Evolutionary conservation across 2,888 invertebrate genomes (phyloP).

Genomic region (Ectropis crepuscularia): DNA sequence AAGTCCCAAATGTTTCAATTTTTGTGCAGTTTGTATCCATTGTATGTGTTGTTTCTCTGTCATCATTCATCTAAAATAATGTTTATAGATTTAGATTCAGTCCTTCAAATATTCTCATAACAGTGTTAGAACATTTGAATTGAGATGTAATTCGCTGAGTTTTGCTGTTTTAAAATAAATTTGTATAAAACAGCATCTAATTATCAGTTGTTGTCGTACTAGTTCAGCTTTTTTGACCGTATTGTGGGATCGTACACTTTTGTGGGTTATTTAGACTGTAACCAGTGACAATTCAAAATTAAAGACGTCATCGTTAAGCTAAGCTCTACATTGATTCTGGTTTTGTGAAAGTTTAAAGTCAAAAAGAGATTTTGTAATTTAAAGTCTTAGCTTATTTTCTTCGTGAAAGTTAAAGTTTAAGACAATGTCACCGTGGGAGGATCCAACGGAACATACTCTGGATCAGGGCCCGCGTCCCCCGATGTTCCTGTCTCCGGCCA

Average conservation of each 20-base stretch:
- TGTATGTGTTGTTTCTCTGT: neutral
- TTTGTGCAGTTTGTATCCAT: neutral
- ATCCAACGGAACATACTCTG: neutral
- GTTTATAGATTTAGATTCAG: conserved; percentile 25
- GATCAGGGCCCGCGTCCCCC: neutral
- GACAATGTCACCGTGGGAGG: conserved; percentile 26
- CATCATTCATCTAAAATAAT: conserved; percentile 22
- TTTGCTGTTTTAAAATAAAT: neutral
- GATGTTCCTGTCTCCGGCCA: conserved; percentile 25
- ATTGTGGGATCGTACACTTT: no score
- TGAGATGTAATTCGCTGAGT: conserved; percentile 8
- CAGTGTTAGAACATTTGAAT: conserved; percentile 3
- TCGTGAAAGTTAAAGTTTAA: conserved; percentile 15
- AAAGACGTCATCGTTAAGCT: no score
- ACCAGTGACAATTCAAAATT: no score
- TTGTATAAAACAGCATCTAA: neutral
- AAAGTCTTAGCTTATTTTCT: conserved; percentile 12
- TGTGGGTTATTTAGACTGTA: no score
- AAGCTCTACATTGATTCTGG: no score
- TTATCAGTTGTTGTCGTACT: no score
- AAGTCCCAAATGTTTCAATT: conserved; percentile 5
- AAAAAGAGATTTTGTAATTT: neutral
- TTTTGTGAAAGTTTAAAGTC: neutral
- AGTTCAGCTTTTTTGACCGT: no score
- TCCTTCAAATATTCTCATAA: conserved; percentile 4